Evolutionary conservation across 2,113 vertebrate genomes (phyloP), one percentile per base, ranked within the genome.

Genomic region (Brachionichthys hirsutus): DNA sequence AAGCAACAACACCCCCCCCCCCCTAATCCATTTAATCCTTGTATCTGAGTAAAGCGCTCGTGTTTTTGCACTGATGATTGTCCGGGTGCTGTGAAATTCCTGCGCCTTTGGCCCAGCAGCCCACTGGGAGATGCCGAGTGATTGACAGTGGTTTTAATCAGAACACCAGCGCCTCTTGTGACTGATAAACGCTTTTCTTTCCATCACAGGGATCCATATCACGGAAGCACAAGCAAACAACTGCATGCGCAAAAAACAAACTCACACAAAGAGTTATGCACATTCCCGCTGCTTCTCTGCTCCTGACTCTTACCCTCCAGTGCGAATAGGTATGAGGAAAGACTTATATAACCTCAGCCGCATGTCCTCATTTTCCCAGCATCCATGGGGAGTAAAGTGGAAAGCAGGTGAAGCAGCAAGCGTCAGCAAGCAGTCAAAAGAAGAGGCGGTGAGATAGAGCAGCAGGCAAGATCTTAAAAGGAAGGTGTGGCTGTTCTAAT

Each of bases 391-490:
- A 68, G 81, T 15, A 54, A 78, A 75, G 69, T 59, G 51, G 51
- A 55, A 70, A 80, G 65, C 72, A 48, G 75, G 50, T 38, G 67
- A 66, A 84, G 72, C 38, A 12, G 72, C 52, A 77, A 67, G 71
- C 70, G 43, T 77, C 81, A 78, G 83, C 30, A 51, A 73, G 50
- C 54, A 62, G 55, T 61, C 70, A 62, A 38, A 58, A 46, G 71
- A 63, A 76, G 73, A 71, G 70, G 74, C 79, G 57, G 81, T 71
- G 87, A 83, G 90, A 90, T 72, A 88, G 84, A 91, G 92, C 91
- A 93, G 91, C 92, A 93, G 92, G 89, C 92, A 92, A 93, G 90
- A 93, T 92, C 91, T 93, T 92, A 93, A 93, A 93, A 92, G 92
- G 92, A 93, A 93, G 92, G 91, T 93, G 92, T 92, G 91, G 90